Conservation (phyloP, 2,888 invertebrate genomes). For the Nemapogon koenigi region DNA sequence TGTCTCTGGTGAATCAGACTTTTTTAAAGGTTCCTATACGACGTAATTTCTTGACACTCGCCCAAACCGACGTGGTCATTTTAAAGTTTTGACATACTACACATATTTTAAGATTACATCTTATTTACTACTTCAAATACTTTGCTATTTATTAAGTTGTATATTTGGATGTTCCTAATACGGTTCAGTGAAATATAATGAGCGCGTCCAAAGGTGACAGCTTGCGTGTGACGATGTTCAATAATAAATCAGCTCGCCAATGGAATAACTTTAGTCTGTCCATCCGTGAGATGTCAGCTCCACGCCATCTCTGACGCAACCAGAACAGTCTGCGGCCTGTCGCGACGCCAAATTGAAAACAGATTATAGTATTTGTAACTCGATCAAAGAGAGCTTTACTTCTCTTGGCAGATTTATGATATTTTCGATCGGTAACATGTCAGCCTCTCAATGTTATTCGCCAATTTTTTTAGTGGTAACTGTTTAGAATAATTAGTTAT, state of each 20-base stretch:
- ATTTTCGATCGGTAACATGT: slow-evolving; percentile 21
- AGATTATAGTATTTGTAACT: slow-evolving; percentile 46
- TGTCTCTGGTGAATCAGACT: slow-evolving; percentile 52
- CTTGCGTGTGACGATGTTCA: too few species aligned
- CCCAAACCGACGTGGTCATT: slow-evolving; percentile 15
- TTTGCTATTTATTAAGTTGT: too few species aligned
- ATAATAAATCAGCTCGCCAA: slow-evolving; percentile 23
- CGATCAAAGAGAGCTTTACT: slow-evolving; percentile 52
- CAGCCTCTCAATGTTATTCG: too few species aligned
- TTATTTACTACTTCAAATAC: too few species aligned
- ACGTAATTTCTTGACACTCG: slow-evolving; percentile 46
- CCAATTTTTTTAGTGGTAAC: too few species aligned
- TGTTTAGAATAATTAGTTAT: too few species aligned
- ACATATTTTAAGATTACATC: background rate
- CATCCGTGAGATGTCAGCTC: slow-evolving; percentile 36
- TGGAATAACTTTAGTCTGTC: slow-evolving; percentile 38
- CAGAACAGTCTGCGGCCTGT: slow-evolving; percentile 37
- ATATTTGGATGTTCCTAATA: too few species aligned
- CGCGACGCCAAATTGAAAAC: slow-evolving; percentile 49
- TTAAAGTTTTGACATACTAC: background rate
- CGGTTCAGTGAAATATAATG: too few species aligned
- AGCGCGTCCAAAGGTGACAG: too few species aligned
- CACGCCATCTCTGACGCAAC: slow-evolving; percentile 37
- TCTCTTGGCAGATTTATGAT: slow-evolving; percentile 30
- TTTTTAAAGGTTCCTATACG: slow-evolving; percentile 35